phyloP scores from a whole-genome alignment of 2,797 vertebrate genomes.

The Melanotaenia maccullochi region DNA sequence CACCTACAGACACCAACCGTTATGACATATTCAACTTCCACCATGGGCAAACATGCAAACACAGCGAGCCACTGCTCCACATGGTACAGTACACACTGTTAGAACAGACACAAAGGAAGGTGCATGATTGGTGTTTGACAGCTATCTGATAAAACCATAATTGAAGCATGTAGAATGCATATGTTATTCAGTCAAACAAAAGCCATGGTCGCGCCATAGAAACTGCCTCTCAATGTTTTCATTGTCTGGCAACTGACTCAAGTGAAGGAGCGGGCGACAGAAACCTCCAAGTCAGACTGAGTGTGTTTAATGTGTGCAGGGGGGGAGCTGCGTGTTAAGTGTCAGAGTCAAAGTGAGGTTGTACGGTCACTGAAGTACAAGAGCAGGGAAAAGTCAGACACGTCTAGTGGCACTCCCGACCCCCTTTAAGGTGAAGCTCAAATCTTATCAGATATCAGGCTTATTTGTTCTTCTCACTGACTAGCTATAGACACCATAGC shows the following conservation, averaged over 20 bases:
- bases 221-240: constrained; percentile 76
- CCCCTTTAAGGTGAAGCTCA: constrained; percentile 56
- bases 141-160: constrained; percentile 88
- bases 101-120: constrained; percentile 81
- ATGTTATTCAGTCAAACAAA: constrained; percentile 81
- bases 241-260: constrained; percentile 86
- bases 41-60: constrained; percentile 95
- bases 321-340: constrained; percentile 44
- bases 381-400: constrained; percentile 48
- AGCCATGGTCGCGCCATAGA: constrained; percentile 76
- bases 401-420: constrained; percentile 62
- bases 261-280: constrained; percentile 76
- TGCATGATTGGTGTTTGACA: constrained; percentile 83
- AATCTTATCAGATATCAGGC: constrained; percentile 76
- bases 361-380: constrained; percentile 75
- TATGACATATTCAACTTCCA: constrained; percentile 77
- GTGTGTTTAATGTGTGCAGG: constrained; percentile 73
- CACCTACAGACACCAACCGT: constrained; percentile 59
- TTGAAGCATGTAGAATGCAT: constrained; percentile 80
- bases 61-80: constrained; percentile 84
- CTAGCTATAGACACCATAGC: constrained; percentile 65
- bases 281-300: constrained; percentile 77
- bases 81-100: constrained; percentile 87
- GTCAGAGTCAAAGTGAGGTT: constrained; percentile 54
- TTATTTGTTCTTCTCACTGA: constrained; percentile 78